A percentile compares a stretch with the other conserved stretches of the same genome.
Conservation (phyloP, 1,140 invertebrate species). For the Sitobion miscanthi region DNA sequence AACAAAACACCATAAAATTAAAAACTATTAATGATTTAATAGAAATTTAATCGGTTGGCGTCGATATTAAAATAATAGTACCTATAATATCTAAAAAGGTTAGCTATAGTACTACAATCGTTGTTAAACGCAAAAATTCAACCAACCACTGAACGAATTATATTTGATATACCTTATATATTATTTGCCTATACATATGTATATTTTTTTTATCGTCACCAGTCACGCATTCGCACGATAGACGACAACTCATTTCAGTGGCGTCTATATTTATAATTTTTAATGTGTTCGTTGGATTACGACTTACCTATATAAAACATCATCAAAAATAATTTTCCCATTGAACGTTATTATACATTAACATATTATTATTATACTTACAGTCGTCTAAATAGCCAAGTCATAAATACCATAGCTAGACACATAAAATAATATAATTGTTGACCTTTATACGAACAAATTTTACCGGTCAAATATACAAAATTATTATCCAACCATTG, state of each 20-base stretch:
- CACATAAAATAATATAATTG: not conserved
- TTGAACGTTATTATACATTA: not conserved
- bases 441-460: not conserved
- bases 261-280: slow-evolving; percentile 22
- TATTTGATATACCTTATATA: not conserved
- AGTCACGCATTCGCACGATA: not conserved
- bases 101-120: not conserved
- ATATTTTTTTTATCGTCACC: not conserved
- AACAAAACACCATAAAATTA: not conserved
- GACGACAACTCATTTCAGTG: slow-evolving; percentile 20
- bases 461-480: not conserved
- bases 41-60: not conserved
- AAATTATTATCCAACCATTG: not conserved
- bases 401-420: not conserved
- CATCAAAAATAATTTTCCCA: not conserved
- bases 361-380: not conserved
- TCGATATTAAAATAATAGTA: not conserved
- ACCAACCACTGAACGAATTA: not conserved
- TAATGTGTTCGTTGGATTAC: slow-evolving; percentile 1
- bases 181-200: not conserved
- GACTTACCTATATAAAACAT: not conserved
- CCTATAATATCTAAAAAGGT: not conserved
- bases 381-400: not conserved
- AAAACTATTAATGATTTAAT: not conserved
- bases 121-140: not conserved